These are phyloP conservation scores for Epinotia ramella DNA, from an alignment of 2,888 invertebrate genomes.

Conservation along the genomic window DNA sequence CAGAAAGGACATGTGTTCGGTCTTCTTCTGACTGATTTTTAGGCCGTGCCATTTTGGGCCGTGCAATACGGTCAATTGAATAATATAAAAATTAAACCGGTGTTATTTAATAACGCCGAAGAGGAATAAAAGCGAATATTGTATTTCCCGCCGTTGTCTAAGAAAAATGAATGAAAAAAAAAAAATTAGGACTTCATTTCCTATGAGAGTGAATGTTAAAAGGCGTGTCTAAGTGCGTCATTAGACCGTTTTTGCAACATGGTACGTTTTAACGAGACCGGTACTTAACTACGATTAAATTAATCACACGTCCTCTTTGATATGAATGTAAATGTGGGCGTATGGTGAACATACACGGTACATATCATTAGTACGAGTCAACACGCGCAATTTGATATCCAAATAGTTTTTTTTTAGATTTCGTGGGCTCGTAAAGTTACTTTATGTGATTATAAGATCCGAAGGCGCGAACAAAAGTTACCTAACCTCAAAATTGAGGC, in stretches of 20 bases:
- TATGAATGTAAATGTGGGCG: not conserved
- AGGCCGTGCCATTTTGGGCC: no score
- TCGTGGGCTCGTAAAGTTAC: no score
- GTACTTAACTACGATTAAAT: not conserved
- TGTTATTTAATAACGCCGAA: not conserved
- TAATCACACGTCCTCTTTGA: slow-evolving; percentile 2
- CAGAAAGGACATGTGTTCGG: no score
- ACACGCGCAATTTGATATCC: no score
- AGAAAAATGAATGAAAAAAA: not conserved
- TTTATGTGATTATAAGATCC: no score
- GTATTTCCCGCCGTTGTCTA: not conserved
- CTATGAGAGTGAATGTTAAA: slow-evolving; percentile 3
- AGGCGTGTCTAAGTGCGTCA: slow-evolving; percentile 2
- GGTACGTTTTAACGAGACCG: slow-evolving; percentile 21
- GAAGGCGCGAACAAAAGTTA: no score
- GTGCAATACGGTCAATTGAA: not conserved
- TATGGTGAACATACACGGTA: no score
- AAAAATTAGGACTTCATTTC: not conserved
- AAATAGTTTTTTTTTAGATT: no score
- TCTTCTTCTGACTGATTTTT: no score
- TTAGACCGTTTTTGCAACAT: slow-evolving; percentile 27
- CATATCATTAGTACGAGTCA: no score
- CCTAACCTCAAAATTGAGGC: no score
- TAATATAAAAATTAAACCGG: not conserved
- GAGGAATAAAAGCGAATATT: not conserved